Conservation (phyloP, 2,797 vertebrate species). For the Esox masquinongy region DNA sequence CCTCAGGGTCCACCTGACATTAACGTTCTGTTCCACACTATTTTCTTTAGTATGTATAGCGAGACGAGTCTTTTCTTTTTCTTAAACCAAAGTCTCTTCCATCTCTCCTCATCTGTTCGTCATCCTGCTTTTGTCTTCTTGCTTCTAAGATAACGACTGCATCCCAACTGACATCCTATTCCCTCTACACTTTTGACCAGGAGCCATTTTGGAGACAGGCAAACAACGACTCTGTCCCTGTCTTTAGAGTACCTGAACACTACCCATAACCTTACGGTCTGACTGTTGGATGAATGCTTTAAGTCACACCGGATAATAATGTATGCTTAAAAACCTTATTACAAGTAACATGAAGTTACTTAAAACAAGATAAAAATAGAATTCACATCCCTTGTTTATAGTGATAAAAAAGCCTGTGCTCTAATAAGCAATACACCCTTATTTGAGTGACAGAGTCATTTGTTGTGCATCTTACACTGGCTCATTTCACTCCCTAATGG, state of each 20-base stretch:
- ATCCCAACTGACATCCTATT: conserved; percentile 33
- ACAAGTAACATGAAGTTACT: too few relatives aligned
- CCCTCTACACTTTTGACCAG: background rate
- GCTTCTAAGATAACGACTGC: conserved; percentile 45
- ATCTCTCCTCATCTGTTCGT: conserved; percentile 33
- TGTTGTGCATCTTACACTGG: too few relatives aligned
- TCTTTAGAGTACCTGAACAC: background rate
- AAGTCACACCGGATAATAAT: background rate
- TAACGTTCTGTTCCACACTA: conserved; percentile 58
- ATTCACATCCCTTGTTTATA: too few relatives aligned
- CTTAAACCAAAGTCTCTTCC: conserved; percentile 45
- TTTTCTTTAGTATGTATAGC: conserved; percentile 70
- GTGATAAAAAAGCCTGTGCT: too few relatives aligned
- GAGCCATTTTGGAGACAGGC: background rate
- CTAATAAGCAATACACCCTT: too few relatives aligned
- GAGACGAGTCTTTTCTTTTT: conserved; percentile 48
- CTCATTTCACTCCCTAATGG: too few relatives aligned
- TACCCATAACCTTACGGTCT: background rate
- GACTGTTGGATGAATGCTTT: background rate
- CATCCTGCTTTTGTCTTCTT: conserved; percentile 38
- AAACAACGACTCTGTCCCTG: background rate
- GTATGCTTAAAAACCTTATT: too few relatives aligned
- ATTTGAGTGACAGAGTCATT: too few relatives aligned
- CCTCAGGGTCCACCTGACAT: conserved; percentile 71
- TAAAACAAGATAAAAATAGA: too few relatives aligned